Conservation (phyloP, 2,888 invertebrate genomes). For the Drosophila macrothrix region DNA sequence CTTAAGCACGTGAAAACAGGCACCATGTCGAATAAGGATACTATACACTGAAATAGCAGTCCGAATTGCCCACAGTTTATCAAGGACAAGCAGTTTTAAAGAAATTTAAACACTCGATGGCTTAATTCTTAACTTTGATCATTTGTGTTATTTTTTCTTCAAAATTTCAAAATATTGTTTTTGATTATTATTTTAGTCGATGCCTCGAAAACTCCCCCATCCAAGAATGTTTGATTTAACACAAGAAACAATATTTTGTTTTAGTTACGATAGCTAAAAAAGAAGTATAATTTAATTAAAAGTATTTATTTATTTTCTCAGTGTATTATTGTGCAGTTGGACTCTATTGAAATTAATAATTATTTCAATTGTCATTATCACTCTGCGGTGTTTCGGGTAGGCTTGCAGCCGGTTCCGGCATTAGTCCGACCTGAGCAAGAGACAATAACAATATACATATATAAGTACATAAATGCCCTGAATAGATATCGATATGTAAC, state of each 20-base stretch:
- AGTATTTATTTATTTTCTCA: not conserved
- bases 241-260: not conserved
- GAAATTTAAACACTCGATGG: not conserved
- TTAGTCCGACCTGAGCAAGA: not conserved
- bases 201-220: not conserved
- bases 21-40: not conserved
- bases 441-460: not conserved
- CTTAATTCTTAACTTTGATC: not conserved
- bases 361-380: conserved; percentile 43
- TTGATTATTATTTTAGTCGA: not conserved
- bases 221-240: not conserved
- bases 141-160: not conserved
- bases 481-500: conserved; percentile 1
- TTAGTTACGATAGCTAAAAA: not conserved
- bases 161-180: not conserved
- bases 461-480: not conserved
- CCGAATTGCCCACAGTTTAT: not conserved
- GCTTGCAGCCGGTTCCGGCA: not conserved
- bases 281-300: not conserved
- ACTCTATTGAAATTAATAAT: conserved; percentile 58
- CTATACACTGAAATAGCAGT: not conserved
- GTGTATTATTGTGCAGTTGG: conserved; percentile 6
- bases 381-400: not conserved
- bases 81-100: not conserved
- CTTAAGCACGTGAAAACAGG: not conserved